Base-by-base conservation (phyloP, 2,113 vertebrate genomes). In the Bostrychus sinensis region DNA sequence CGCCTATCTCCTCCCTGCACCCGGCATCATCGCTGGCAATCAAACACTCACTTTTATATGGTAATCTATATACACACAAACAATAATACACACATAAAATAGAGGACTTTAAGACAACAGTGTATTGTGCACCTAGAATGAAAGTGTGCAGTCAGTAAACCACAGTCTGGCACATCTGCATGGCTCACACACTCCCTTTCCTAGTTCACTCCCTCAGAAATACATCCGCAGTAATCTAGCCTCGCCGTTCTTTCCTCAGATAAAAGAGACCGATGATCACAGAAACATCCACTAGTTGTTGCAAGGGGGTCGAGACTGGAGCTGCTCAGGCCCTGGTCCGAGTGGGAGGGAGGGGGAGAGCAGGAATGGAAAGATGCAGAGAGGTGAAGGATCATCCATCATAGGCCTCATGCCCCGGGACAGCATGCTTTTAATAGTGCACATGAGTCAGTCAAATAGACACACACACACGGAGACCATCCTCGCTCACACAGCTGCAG, bases 311-410 rank as follows among this genome's bases (percentile, higher is more conserved):
- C 39, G 16, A 58, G 43, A 70, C 71, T 17, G 4, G 17, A 66
- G 55, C 59, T 72, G 39, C 34, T 64, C 57, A 32, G 54, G 63
- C 1, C 22, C 28, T 62, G 39, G 39, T 63, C 17, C 2, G 41
- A 70, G 63, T 1, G 50, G 19, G 42, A 65, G 56, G 43, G 36
- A 32, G 67, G 20, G 50, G 38, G 42, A 30, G 25, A 4, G 48
- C n/a, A n/a, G n/a, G n/a, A n/a, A n/a, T n/a, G 20, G 38, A 59
- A 60, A 55, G 68, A 68, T 11, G 58, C 72, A 62, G 76, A 54
- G 77, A 83, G 81, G 71, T 83, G 88, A 86, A 75, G 70, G 81
- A 84, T 87, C 86, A 77, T 63, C 82, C 77, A 69, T 82, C 79
- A 48, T 66, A 76, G 70, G 78, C 56, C 56, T 84, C 66, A 41